Base-by-base conservation (phyloP, 2,113 vertebrate genomes). In the Rissa tridactyla region DNA sequence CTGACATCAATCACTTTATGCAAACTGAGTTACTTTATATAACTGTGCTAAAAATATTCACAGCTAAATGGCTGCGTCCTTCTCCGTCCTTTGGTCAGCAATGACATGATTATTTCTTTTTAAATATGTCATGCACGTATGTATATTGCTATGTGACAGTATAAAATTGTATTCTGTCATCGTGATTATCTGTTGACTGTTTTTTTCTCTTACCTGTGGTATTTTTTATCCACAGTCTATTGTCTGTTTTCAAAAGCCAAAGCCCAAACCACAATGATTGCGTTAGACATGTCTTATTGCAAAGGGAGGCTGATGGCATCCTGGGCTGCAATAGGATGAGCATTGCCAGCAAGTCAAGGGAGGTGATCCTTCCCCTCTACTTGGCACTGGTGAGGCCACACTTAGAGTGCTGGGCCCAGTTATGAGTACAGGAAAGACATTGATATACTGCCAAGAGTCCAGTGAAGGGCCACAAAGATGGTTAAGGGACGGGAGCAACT, bases 331-430 rank as follows among this genome's bases (percentile, higher is more conserved):
- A 52, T 52, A 58, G 29, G 13, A 71, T 23, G 3, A 55, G 3
- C 36, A 6, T 9, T 73, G 36, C 15, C 23, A 73, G 23, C 15
- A 8, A 1, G 4, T 26, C 0, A 0, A 57, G 40, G 2, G n/a
- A 81, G 15, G 12, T 44, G 36, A 79, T 52, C 34, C 57, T 82
- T 61, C 16, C 44, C 11, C 20, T 91, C 54, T 78, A 8, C 9
- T 65, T 44, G 72, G 15, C 23, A 54, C 30, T 58, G 20, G 5
- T 44, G 27, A 40, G 21, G 6, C 40, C 15, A 18, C 23, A 2
- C 15, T 21, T 72, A 49, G 79, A 36, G 10, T 27, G 2, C 6
- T 52, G 9, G 21, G 44, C 52, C n/a, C 55, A 23, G 3, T 76
- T 30, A 36, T 58, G 61, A 23, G 13, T 15, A 25, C 8, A 42